Evolutionary conservation across 2,888 invertebrate genomes (phyloP).

Genomic region (Acholoe squamosa): DNA sequence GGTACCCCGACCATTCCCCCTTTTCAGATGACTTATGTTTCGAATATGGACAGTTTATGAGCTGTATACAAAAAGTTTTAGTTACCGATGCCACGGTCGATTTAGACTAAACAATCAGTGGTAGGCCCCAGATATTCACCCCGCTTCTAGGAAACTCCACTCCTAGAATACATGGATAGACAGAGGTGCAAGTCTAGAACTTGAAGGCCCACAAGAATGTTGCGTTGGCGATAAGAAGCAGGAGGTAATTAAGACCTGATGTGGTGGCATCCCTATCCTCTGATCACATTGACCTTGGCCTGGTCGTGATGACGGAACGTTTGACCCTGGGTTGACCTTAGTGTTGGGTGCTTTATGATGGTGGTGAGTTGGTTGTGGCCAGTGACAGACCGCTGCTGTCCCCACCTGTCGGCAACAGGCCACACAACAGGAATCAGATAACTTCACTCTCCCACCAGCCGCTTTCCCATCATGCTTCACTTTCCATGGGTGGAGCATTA

Average conservation of each 20-base stretch:
- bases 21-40: too few species aligned
- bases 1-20: too few species aligned
- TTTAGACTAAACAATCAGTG: too few species aligned
- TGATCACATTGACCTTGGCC: constrained; percentile 32
- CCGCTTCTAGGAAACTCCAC: too few species aligned
- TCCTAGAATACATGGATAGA: too few species aligned
- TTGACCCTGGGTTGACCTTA: constrained; percentile 35
- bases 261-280: neutral
- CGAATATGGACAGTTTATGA: too few species aligned
- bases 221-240: constrained; percentile 15
- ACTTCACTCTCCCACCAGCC: neutral
- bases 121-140: too few species aligned
- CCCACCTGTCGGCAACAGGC: constrained; percentile 11
- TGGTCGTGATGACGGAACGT: neutral
- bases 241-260: constrained; percentile 43
- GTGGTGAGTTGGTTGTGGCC: constrained; percentile 8
- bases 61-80: too few species aligned
- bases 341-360: constrained; percentile 32
- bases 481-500: too few species aligned
- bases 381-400: constrained; percentile 28
- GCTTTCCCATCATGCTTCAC: too few species aligned
- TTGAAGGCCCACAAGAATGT: constrained; percentile 34
- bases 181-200: constrained; percentile 4
- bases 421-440: constrained; percentile 34
- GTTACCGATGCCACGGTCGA: too few species aligned